Conservation (phyloP, 2,888 invertebrate species). For the Sicus ferrugineus region DNA sequence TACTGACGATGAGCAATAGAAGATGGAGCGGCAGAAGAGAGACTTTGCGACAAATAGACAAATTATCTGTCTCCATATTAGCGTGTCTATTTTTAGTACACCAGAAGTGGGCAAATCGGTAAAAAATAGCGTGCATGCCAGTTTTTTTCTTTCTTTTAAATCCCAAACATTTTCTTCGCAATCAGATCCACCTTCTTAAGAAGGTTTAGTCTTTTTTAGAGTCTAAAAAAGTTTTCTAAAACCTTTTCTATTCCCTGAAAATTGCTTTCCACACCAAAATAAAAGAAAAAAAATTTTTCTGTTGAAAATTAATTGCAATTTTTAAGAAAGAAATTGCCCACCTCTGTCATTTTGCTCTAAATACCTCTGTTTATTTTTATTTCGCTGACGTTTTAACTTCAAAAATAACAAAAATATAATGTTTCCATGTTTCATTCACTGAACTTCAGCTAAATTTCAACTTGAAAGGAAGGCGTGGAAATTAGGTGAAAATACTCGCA, state of each 20-base stretch:
- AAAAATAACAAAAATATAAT: background rate
- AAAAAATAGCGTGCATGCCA: background rate
- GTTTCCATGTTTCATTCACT: constrained; percentile 3
- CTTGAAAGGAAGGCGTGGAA: background rate
- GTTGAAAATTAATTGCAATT: background rate
- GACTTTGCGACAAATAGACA: background rate
- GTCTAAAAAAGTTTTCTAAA: too few relatives aligned
- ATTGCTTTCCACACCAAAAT: too few relatives aligned
- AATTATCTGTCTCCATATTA: background rate
- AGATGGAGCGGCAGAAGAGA: background rate
- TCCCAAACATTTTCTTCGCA: too few relatives aligned
- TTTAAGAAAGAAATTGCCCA: background rate
- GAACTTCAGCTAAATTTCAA: constrained; percentile 10
- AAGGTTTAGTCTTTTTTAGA: too few relatives aligned
- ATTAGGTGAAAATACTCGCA: too few relatives aligned
- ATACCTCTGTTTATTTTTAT: background rate
- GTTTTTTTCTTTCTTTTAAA: too few relatives aligned
- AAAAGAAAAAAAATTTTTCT: background rate
- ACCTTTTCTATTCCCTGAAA: too few relatives aligned
- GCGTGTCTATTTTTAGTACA: background rate
- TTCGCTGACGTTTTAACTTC: background rate
- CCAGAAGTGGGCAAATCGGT: background rate
- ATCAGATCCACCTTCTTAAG: too few relatives aligned
- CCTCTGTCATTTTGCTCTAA: background rate
- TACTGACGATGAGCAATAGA: background rate